Evolutionary conservation across 2,113 vertebrate genomes (phyloP), one percentile per base, ranked within the genome.

Genomic region (Dromaius novaehollandiae): DNA sequence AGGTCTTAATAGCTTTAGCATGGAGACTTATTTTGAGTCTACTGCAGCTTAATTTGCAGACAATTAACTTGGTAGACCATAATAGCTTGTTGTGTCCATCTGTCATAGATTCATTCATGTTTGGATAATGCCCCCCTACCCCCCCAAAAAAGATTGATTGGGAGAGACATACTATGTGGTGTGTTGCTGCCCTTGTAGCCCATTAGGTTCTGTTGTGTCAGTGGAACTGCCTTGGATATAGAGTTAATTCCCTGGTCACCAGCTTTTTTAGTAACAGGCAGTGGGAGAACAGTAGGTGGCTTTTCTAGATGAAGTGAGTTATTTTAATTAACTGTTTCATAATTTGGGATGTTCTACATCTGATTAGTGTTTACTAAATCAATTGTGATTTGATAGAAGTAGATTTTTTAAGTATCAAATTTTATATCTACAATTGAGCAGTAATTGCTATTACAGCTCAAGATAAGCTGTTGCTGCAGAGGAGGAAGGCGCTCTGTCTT

Each of bases 1-100:
- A 96, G 85, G 71, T 94, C 87, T 95, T 76, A 93, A 86, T 71
- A 90, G 36, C 84, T 94, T 16, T 7, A 87, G 81, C 77, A 51
- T 2, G 19, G 81, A 92, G 78, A 66, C 82, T 85, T 70, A 66
- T n/a, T 48, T 75, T 5, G 66, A 38, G 56, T 68, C 92, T 91
- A 70, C 66, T 73, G 12, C 48, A 15, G 70, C 89, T 89, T 94
- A 91, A 91, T 94, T 89, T 93, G 78, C 83, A 93, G 75, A 66
- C 87, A 53, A 76, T 87, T 85, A 95, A 75, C 82, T 91, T 50
- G 80, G 55, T 26, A 93, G 82, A 65, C 53, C 66, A 32, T 82
- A 93, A 87, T 7, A 91, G 69, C 66, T 87, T 44, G 36, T 69
- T 90, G 42, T 44, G 42, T 73, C 87, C 78, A 20, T 48, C 61